Evolutionary conservation across 2,113 vertebrate genomes (phyloP).

Genomic region (Bos taurus): ARS-UCD2.0 NC_037329.1:89343501-89344000

Average conservation of each 20-base stretch:
- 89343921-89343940: not conserved
- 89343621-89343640: not conserved
- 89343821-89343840: not conserved
- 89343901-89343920: slow-evolving; percentile 81
- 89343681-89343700: not conserved
- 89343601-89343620: not conserved
- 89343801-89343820: not conserved
- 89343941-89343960: not conserved
- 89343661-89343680: not conserved
- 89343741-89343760: not conserved
- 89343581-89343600: not conserved
- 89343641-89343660: not conserved
- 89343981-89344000: not conserved
- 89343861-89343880: slow-evolving; percentile 84
- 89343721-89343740: rapidly evolving
- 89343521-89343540: too few relatives aligned
- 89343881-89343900: slow-evolving; percentile 90
- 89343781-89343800: not conserved
- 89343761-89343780: not conserved
- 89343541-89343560: too few relatives aligned
- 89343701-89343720: not conserved
- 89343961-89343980: not conserved
- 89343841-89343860: slow-evolving; percentile 77
- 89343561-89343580: too few relatives aligned
- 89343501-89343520: too few relatives aligned